phyloP scores from a whole-genome alignment of 23 tunicate genomes.

The Trididemnum miniatum region DNA sequence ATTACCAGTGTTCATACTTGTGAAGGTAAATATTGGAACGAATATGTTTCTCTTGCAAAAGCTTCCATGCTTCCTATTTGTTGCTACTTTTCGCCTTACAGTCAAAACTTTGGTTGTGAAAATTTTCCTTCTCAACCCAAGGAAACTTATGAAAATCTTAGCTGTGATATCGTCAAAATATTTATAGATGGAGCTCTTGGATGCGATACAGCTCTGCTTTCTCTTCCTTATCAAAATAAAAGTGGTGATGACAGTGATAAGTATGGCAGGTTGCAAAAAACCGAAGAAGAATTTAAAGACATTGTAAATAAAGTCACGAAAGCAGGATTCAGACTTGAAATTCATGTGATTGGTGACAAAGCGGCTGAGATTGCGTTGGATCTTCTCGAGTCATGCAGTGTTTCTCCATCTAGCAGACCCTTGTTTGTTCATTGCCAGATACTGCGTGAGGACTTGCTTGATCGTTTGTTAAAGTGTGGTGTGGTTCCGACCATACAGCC shows the following conservation, averaged over 20 bases:
- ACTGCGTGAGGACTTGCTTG: conserved; percentile 56
- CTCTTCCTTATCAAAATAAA: conserved; percentile 54
- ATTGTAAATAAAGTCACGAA: conserved; percentile 34
- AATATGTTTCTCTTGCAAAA: conserved; percentile 65
- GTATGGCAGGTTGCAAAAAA: conserved; percentile 54
- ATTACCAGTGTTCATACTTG: conserved; percentile 81
- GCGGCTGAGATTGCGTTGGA: conserved; percentile 81
- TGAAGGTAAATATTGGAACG: conserved; percentile 59
- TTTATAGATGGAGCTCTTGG: conserved; percentile 97
- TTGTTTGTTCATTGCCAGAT: conserved; percentile 92
- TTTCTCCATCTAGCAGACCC: conserved; percentile 64
- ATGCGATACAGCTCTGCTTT: conserved; percentile 76
- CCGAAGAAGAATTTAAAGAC: conserved; percentile 43
- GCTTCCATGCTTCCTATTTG: conserved; percentile 50
- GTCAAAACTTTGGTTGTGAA: conserved; percentile 14
- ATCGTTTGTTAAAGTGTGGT: conserved; percentile 70
- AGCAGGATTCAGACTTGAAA: conserved; percentile 79
- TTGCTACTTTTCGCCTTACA: conserved; percentile 53
- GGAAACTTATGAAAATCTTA: conserved; percentile 29
- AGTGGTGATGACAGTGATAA: conserved; percentile 47
- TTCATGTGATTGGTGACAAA: conserved; percentile 93
- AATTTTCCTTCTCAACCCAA: conserved; percentile 43
- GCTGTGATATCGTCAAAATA: conserved; percentile 70
- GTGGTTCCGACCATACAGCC: conserved; percentile 88
- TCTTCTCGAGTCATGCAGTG: conserved; percentile 42